A percentile compares a stretch with the other conserved stretches of the same genome.
Evolutionary conservation across 1,140 invertebrate genomes (phyloP).

Genomic region (Dysdera silvatica): DNA sequence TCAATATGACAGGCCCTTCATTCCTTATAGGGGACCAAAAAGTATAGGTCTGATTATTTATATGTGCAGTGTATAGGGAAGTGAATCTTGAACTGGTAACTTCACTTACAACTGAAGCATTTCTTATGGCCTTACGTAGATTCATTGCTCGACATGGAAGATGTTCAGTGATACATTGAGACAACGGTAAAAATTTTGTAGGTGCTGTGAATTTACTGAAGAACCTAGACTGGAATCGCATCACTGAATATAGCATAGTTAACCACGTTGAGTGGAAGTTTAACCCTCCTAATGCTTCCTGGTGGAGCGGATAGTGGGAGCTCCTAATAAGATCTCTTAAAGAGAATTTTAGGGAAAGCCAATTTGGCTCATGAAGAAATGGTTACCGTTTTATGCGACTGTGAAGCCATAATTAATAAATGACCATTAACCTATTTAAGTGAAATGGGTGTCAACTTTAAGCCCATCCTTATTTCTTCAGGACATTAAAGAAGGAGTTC

Average conservation of each 20-base stretch:
- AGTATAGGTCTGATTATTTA: slow-evolving; percentile 1
- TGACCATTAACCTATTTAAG: background rate
- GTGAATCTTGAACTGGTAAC: slow-evolving; percentile 40
- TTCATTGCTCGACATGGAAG: slow-evolving; percentile 42
- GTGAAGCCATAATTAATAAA: slow-evolving; percentile 4
- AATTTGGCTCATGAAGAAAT: background rate
- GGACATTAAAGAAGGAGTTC: background rate
- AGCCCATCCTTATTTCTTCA: slow-evolving; percentile 1
- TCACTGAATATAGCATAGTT: background rate
- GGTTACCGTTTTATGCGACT: background rate
- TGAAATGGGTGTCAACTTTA: background rate
- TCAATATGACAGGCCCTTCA: slow-evolving; percentile 41
- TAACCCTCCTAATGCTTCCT: background rate
- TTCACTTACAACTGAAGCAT: slow-evolving; percentile 39
- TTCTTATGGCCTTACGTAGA: slow-evolving; percentile 39
- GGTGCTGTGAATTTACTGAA: slow-evolving; percentile 26
- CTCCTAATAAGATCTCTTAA: background rate
- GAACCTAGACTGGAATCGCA: background rate
- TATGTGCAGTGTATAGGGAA: no score
- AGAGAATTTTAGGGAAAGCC: background rate
- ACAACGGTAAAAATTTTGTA: slow-evolving; percentile 43
- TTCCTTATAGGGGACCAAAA: slow-evolving; percentile 29
- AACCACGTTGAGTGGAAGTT: background rate
- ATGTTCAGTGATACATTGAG: slow-evolving; percentile 36
- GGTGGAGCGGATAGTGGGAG: background rate